phyloP scores from a whole-genome alignment of 2,888 invertebrate genomes.

The Caenorhabditis sulstoni region DNA sequence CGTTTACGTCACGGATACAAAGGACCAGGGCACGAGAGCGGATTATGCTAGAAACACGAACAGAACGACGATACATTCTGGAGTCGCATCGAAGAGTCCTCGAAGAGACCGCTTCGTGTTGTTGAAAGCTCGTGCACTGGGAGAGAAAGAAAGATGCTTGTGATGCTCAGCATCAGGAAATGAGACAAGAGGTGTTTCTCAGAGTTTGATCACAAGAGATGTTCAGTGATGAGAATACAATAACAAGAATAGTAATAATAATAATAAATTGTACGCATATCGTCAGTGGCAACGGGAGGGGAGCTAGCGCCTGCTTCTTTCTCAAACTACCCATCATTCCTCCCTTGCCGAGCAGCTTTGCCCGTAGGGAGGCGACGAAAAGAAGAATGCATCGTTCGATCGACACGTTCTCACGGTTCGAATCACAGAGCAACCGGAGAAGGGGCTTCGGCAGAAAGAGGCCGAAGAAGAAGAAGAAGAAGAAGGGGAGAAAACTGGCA shows the following conservation, averaged over 20 bases:
- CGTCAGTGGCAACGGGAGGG: slow-evolving; percentile 24
- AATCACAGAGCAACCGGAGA: no score
- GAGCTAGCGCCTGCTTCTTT: no score
- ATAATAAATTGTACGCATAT: slow-evolving; percentile 41
- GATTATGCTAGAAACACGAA: slow-evolving; percentile 2
- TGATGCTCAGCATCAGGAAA: background rate
- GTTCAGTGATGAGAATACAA: no score
- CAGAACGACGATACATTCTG: background rate
- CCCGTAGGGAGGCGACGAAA: no score
- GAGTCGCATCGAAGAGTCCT: background rate
- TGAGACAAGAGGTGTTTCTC: slow-evolving; percentile 6
- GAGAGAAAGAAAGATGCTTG: background rate
- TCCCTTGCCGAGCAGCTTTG: no score
- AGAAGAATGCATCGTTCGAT: no score
- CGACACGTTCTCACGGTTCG: no score
- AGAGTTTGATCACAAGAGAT: slow-evolving; percentile 20
- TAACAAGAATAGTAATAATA: slow-evolving; percentile 17
- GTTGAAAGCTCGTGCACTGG: no score
- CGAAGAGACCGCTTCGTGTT: background rate
- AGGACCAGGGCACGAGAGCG: background rate
- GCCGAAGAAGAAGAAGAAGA: background rate
- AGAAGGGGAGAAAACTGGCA: background rate
- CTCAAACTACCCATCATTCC: no score
- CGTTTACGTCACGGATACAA: slow-evolving; percentile 24
- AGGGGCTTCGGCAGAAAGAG: background rate